Evolutionary conservation across 2,888 invertebrate genomes (phyloP), one percentile per base, ranked within the genome.

Genomic region (Dugesia japonica): DNA sequence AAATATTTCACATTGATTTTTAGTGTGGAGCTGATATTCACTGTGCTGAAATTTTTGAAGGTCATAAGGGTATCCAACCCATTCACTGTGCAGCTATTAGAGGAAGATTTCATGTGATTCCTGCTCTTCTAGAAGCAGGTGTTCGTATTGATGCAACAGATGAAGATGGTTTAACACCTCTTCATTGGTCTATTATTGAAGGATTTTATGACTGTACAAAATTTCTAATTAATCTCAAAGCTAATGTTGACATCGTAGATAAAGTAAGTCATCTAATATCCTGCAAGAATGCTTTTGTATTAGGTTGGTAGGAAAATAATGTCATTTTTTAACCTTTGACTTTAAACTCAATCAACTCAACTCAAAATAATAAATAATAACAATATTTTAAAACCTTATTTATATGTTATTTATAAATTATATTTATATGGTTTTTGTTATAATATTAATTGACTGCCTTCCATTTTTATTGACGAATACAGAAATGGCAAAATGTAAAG

Each of bases 151-250:
- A 77, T 33, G 56, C 26, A 20, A 26, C 4, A 56, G 77, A 77
- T 27, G 76, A 28, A 26, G 31, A 42, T 23, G 77, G 77, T n/a
- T 23, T 23, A 15, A 77, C 75, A 4, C 38, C 77, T 56, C 77
- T 42, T 28, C 77, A 77, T 28, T 77, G 76, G 77, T 78, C 77
- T 77, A 77, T 77, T 0, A 26, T 28, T 20, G 42, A 77, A 42
- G 28, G 74, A 26, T 42, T 74, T 23, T 74, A 74, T 26, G 74
- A 74, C 71, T 74, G 56, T n/a, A 56, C 56, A 56, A 56, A 56
- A 23, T n/a, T 56, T n/a, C 23, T 56, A 4, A 56, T 56, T 20
- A n/a, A n/a, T 7, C 56, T 56, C 23, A 56, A 56, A 56, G 56
- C 56, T 56, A 23, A 56, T 56, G 56, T 56, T n/a, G 17, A 56